Evolutionary conservation across 2,113 vertebrate species (phyloP).

Genomic region (Dasyurus viverrinus): DNA sequence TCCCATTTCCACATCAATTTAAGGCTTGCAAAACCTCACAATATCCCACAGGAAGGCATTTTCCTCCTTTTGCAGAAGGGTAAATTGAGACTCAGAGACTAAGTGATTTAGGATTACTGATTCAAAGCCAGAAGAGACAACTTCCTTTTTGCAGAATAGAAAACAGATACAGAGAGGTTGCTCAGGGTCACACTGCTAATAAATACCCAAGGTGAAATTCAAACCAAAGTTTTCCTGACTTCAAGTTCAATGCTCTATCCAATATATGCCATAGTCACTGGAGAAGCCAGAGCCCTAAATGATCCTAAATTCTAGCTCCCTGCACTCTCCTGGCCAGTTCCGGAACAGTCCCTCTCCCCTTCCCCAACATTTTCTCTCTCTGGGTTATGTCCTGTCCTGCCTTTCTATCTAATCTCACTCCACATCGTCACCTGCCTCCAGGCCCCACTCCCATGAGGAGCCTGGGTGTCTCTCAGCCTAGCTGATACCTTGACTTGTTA

Average conservation of each 20-base stretch:
- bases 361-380: not conserved
- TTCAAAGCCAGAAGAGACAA: not conserved
- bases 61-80: not conserved
- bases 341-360: not conserved
- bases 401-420: not conserved
- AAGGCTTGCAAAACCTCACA: not conserved
- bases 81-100: not conserved
- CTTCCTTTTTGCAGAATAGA: not conserved
- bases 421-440: not conserved
- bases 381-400: not conserved
- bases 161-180: not conserved
- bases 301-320: not conserved
- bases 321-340: not conserved
- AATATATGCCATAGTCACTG: not conserved
- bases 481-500: slow-evolving; percentile 44
- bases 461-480: not conserved
- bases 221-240: not conserved
- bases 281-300: not conserved
- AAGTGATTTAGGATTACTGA: not conserved
- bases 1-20: not conserved
- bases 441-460: not conserved
- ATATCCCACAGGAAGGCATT: not conserved
- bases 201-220: not conserved
- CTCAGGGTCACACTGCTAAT: not conserved
- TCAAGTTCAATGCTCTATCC: not conserved